Percentiles rank a stretch among this genome's conserved stretches.
Evolutionary conservation across 2,888 invertebrate genomes (phyloP).

Genomic region (Tholera decimalis): DNA sequence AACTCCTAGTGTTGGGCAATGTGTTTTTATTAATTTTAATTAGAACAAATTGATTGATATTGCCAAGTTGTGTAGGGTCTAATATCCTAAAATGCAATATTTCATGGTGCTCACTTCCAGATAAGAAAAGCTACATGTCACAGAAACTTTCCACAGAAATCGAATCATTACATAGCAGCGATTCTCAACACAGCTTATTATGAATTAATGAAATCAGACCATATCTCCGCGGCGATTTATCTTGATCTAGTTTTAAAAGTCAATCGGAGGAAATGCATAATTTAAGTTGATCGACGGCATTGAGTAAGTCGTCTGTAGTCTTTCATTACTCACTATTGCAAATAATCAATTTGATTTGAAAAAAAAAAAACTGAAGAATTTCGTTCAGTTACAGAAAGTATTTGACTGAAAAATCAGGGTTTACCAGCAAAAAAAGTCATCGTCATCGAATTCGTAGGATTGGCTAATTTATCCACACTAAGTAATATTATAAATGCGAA

Average conservation of each 20-base stretch:
- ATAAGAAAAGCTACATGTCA: slow-evolving; percentile 2
- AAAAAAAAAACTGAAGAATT: slow-evolving; percentile 3
- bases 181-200: slow-evolving; percentile 24
- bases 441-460: no score
- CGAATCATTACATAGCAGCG: slow-evolving; percentile 18
- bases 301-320: slow-evolving; percentile 28
- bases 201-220: slow-evolving; percentile 41
- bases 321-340: slow-evolving; percentile 43
- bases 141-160: slow-evolving; percentile 10
- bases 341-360: slow-evolving; percentile 14
- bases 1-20: no score
- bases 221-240: slow-evolving; percentile 38
- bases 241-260: slow-evolving; percentile 59
- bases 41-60: background rate
- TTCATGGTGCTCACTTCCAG: background rate
- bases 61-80: background rate
- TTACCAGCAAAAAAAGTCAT: no score
- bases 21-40: background rate
- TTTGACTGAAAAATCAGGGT: background rate
- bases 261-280: slow-evolving; percentile 55
- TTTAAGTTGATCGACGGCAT: slow-evolving; percentile 43
- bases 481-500: no score
- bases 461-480: no score
- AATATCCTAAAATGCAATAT: slow-evolving; percentile 15
- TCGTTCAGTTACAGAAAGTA: background rate